phyloP scores from a whole-genome alignment of 1,140 invertebrate genomes.

The Drosophila tsacasi region DNA sequence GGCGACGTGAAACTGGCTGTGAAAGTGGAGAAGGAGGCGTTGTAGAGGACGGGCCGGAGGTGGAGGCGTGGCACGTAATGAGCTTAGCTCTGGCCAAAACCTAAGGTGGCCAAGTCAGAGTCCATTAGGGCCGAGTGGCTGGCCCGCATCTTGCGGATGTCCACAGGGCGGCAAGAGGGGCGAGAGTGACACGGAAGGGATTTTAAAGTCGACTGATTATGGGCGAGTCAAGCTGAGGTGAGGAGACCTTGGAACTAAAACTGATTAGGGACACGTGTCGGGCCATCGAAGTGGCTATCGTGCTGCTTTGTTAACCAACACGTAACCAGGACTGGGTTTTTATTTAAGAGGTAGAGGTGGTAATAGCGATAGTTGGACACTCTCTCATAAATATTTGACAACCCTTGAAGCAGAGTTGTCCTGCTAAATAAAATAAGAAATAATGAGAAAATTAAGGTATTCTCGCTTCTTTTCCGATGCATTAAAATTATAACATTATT shows the following conservation, averaged over 20 bases:
- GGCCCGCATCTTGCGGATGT: constrained; percentile 41
- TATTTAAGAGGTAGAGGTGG: not conserved
- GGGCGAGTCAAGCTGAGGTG: constrained; percentile 7
- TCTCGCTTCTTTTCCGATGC: not conserved
- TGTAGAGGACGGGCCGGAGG: not conserved
- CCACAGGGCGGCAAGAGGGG: not conserved
- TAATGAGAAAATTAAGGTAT: not conserved
- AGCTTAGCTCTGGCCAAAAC: constrained; percentile 47
- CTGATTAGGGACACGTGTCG: constrained; percentile 37
- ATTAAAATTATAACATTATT: not conserved
- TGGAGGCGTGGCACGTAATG: constrained; percentile 53
- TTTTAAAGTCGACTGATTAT: constrained; percentile 49
- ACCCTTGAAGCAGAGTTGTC: not conserved
- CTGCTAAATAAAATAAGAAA: not conserved
- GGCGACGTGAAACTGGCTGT: constrained; percentile 10
- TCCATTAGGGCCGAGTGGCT: constrained; percentile 48
- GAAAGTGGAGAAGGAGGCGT: not conserved
- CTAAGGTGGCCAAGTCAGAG: constrained; percentile 49
- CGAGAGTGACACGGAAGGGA: constrained; percentile 25
- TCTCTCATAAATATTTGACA: not conserved
- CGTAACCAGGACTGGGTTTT: not conserved
- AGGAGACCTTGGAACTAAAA: constrained; percentile 33
- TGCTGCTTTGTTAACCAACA: not conserved
- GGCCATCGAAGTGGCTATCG: not conserved
- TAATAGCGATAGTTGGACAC: not conserved